phyloP scores from a whole-genome alignment of 2,888 invertebrate species.

The Escarpia spicata region DNA sequence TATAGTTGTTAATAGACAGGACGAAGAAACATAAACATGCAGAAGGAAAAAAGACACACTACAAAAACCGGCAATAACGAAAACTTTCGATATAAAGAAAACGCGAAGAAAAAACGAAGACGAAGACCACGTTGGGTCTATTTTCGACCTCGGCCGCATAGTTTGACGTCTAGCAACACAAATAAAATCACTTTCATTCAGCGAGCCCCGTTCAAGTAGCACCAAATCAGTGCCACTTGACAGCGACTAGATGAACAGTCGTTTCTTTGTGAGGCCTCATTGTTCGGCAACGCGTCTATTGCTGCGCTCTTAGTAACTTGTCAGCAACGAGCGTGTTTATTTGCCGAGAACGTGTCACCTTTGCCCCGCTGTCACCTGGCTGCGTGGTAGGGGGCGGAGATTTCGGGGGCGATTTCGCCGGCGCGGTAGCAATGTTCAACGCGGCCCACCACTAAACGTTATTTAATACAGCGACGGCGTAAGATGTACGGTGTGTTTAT shows the following conservation, averaged over 20 bases:
- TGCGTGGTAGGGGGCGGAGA: background rate
- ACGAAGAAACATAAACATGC: background rate
- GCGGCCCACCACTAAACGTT: background rate
- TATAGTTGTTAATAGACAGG: background rate
- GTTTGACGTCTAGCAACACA: background rate
- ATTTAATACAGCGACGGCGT: slow-evolving; percentile 16
- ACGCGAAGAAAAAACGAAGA: background rate
- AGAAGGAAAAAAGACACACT: background rate
- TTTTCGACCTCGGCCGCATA: background rate
- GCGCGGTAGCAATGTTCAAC: background rate
- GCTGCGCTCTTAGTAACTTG: background rate
- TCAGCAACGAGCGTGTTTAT: slow-evolving; percentile 5
- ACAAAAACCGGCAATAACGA: background rate
- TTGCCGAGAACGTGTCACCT: background rate
- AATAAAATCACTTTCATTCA: background rate
- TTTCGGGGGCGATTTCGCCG: slow-evolving; percentile 6
- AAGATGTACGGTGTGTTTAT: background rate
- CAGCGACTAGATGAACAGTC: slow-evolving; percentile 16
- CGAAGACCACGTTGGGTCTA: background rate
- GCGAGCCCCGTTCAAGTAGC: background rate
- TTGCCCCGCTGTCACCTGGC: background rate
- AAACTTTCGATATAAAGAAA: background rate
- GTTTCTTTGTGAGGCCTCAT: background rate
- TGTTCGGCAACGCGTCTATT: background rate
- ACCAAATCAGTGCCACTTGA: background rate